Evolutionary conservation across 2,797 vertebrate species (phyloP), one percentile per base, ranked within the genome.

Genomic region (Amazona ochrocephala): DNA sequence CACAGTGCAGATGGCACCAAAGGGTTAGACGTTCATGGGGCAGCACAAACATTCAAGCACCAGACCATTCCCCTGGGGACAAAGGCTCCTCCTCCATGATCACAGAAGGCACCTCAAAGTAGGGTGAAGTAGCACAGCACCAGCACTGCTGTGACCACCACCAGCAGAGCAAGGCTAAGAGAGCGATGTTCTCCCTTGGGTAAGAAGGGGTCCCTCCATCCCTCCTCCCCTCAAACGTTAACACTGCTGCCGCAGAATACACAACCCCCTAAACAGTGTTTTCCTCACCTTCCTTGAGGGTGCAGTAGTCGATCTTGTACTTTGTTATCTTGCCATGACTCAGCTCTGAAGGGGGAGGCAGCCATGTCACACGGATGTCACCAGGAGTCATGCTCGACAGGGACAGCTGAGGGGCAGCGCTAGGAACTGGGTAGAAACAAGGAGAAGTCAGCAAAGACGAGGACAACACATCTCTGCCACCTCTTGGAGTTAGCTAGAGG

Each of bases 271-370:
- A 54, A 17, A 13, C 0, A 5, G 45, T 18, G 29, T 5, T 71
- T 48, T 32, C 86, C 98, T 98, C 97, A 99, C 99, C 98, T 96
- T 99, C 98, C 95, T 98, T 98, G 96, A 98, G 96, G 26, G 98
- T 96, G 96, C 98, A 97, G 83, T 99, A 99, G 90, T 99, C 99
- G 0, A 99, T 98, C 97, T 98, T 99, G 97, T 99, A 99, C 96
- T 98, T 98, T 9, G 98, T 98, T 94, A 99, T 98, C 75, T 98
- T 98, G 91, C 99, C 99, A 0, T 99, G 98, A 94, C 99, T 99
- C 94, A 99, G 97, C 97, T 98, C 98, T 0, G 97, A 97, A 72
- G 99, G 98, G 92, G 98, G 98, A 8, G 99, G 99, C 85, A 98
- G 98, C 99, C 99, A 99, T 5, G 98, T 98, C 95, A 99, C 98